Conservation (phyloP, 2,888 invertebrate genomes). For the Heliconius sara region DNA sequence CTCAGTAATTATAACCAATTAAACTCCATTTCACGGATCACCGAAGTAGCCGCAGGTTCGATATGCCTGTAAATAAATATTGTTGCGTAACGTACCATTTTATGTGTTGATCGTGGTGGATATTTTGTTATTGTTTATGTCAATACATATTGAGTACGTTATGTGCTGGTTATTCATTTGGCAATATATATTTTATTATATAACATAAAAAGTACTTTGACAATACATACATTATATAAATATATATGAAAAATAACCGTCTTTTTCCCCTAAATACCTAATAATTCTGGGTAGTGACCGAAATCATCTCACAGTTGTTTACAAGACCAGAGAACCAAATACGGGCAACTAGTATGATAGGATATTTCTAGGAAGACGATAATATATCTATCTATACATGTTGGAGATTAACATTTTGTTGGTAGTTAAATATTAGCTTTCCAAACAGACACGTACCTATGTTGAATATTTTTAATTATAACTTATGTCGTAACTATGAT, state of each 20-base stretch:
- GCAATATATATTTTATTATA: neutral
- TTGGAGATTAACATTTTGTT: neutral
- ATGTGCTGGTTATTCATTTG: neutral
- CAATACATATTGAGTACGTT: neutral
- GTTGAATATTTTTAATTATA: neutral
- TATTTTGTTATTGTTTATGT: neutral
- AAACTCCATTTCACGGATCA: conserved; percentile 49
- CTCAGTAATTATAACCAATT: conserved; percentile 50
- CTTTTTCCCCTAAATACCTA: neutral
- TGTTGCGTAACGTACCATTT: neutral
- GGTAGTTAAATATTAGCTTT: neutral
- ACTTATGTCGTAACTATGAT: neutral
- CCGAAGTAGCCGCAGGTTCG: conserved; percentile 43
- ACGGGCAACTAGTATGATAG: neutral
- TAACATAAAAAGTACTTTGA: too few species aligned
- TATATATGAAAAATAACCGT: too few species aligned
- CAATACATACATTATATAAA: too few species aligned
- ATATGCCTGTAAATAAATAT: conserved; percentile 35
- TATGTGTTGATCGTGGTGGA: neutral
- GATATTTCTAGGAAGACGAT: neutral
- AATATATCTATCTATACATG: neutral
- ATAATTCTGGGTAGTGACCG: neutral
- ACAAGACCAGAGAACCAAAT: too few species aligned
- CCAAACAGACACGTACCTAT: neutral
- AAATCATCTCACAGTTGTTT: too few species aligned